phyloP scores from a whole-genome alignment of 2,113 vertebrate species.

The Oryctolagus cuniculus region DNA sequence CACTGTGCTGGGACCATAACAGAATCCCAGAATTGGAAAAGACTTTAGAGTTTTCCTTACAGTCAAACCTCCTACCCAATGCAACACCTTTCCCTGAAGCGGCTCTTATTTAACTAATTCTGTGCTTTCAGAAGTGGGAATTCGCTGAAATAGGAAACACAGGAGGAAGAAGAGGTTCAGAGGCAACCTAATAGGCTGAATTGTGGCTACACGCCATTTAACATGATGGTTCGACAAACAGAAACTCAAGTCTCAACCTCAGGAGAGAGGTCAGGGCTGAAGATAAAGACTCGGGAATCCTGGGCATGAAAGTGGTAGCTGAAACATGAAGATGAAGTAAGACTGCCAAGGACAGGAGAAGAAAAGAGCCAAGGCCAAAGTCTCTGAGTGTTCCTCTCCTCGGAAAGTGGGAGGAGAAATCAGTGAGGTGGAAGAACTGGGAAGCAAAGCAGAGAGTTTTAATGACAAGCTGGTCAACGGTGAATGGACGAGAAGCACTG shows the following conservation, averaged over 20 bases:
- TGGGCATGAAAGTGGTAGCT: slow-evolving; percentile 19
- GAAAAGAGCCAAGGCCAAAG: slow-evolving; percentile 45
- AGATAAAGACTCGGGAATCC: slow-evolving; percentile 54
- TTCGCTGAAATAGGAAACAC: slow-evolving; percentile 53
- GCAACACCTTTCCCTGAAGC: neutral
- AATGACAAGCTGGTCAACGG: slow-evolving; percentile 26
- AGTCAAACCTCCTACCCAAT: neutral
- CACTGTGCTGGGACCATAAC: slow-evolving; percentile 31
- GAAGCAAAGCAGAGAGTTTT: slow-evolving; percentile 45
- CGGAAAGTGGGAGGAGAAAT: slow-evolving; percentile 55
- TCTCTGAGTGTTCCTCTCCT: slow-evolving; percentile 49
- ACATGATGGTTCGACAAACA: slow-evolving; percentile 30
- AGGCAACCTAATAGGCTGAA: slow-evolving; percentile 45
- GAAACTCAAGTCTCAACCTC: slow-evolving; percentile 64
- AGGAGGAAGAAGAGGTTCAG: slow-evolving; percentile 53
- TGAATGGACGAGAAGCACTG: neutral
- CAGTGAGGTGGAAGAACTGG: slow-evolving; percentile 7
- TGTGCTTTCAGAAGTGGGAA: slow-evolving; percentile 17
- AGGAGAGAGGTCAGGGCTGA: slow-evolving; percentile 54
- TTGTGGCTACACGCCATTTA: slow-evolving; percentile 59
- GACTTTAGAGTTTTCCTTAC: neutral
- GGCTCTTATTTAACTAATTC: slow-evolving; percentile 60
- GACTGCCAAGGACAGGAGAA: slow-evolving; percentile 46
- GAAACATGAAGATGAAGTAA: slow-evolving; percentile 63
- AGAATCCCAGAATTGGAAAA: slow-evolving; percentile 50